A percentile compares a stretch with the other conserved stretches of the same genome.
Conservation (phyloP, 1,140 invertebrate species). For the Heterodera schachtii region DNA sequence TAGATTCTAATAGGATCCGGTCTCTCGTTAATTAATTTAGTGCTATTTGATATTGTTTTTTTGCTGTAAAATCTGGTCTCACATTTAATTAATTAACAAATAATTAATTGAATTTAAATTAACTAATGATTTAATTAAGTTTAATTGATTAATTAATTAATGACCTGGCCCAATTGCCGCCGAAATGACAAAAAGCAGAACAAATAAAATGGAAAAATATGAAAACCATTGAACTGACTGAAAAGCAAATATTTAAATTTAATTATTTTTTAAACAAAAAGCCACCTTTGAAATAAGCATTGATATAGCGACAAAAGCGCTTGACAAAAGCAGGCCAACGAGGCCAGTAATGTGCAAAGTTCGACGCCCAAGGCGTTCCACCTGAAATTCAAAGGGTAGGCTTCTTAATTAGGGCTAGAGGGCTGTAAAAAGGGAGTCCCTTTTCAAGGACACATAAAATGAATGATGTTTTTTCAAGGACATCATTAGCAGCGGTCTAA, state of each 20-base stretch:
- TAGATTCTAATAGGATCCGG: no score
- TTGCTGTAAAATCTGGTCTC: no score
- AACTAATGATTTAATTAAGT: no score
- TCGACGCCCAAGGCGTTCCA: constrained; percentile 72
- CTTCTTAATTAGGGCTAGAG: no score
- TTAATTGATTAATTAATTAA: neutral
- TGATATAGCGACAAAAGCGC: constrained; percentile 55
- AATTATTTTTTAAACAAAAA: neutral
- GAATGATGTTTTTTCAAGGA: no score
- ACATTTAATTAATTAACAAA: no score
- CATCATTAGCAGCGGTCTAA: no score
- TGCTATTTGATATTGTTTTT: no score
- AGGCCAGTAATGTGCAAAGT: constrained; percentile 69
- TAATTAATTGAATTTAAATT: neutral
- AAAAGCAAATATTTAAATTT: neutral
- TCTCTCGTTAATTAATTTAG: no score
- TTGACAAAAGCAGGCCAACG: constrained; percentile 60
- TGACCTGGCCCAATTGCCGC: constrained; percentile 66
- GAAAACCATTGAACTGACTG: constrained; percentile 48
- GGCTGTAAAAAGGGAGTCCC: no score
- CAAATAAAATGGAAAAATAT: constrained; percentile 60
- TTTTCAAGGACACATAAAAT: no score
- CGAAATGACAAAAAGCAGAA: constrained; percentile 65
- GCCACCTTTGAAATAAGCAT: constrained; percentile 23
- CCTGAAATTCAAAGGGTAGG: neutral